Conservation (phyloP, 2,797 vertebrate species). For the Hydrophis major region DNA sequence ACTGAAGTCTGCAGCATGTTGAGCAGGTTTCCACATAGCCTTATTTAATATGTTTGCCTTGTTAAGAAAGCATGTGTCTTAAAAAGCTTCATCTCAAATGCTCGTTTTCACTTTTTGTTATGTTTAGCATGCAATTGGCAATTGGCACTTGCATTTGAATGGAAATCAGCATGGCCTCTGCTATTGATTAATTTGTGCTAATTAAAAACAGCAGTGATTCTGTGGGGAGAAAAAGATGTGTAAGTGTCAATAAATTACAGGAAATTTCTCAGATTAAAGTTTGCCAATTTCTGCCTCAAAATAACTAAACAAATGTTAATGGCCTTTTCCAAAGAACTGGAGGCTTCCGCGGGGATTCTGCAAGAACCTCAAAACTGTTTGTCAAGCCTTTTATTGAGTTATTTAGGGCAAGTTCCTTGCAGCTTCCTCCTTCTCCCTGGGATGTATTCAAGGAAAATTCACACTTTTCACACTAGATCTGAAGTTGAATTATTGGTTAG, state of each 20-base stretch:
- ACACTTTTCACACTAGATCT: neutral
- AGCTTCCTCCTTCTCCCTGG: neutral
- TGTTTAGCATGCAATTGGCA: slow-evolving; percentile 60
- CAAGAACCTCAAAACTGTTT: neutral
- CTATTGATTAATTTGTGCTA: slow-evolving; percentile 73
- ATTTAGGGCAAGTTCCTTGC: slow-evolving; percentile 1
- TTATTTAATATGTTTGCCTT: slow-evolving; percentile 33
- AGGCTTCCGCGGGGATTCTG: slow-evolving; percentile 28
- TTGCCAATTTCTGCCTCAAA: slow-evolving; percentile 65
- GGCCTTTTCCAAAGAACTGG: slow-evolving; percentile 43
- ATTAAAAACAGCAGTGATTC: slow-evolving; percentile 71
- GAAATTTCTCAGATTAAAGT: slow-evolving; percentile 65
- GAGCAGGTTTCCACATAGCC: slow-evolving; percentile 38
- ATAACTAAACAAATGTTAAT: slow-evolving; percentile 67
- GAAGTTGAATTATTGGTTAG: neutral
- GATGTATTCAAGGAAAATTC: neutral
- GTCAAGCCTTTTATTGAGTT: slow-evolving; percentile 12
- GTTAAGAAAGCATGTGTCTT: slow-evolving; percentile 19
- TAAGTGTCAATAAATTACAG: slow-evolving; percentile 72
- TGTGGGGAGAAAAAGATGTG: slow-evolving; percentile 62
- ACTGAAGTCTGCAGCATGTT: rapidly evolving
- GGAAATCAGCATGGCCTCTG: slow-evolving; percentile 59
- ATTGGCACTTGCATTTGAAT: slow-evolving; percentile 64
- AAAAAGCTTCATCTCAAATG: slow-evolving; percentile 19
- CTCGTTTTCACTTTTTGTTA: slow-evolving; percentile 45